Percentiles rank a stretch among this genome's conserved stretches.
phyloP scores from a whole-genome alignment of 2,888 invertebrate genomes.

The Malachius bipustulatus region DNA sequence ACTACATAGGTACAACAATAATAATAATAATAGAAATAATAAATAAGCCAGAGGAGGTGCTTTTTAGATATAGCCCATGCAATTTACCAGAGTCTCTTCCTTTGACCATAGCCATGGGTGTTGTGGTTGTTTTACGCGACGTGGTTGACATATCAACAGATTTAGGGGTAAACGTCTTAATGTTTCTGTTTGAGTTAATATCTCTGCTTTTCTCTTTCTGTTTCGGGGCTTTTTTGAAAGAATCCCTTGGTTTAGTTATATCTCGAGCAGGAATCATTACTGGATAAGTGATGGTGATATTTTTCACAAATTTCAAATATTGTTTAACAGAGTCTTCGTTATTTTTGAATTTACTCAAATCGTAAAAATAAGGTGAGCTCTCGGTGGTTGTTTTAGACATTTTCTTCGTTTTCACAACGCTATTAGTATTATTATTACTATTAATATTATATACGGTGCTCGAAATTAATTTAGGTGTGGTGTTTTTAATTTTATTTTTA shows the following conservation, averaged over 20 bases:
- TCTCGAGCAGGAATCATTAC: constrained; percentile 44
- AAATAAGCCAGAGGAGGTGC: too few species aligned
- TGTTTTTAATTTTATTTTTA: constrained; percentile 25
- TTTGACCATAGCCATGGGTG: background rate
- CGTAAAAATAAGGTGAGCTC: constrained; percentile 30
- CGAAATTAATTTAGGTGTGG: constrained; percentile 15
- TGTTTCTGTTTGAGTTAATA: constrained; percentile 23
- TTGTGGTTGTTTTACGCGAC: background rate
- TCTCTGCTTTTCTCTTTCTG: constrained; percentile 38
- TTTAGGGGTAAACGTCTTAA: background rate
- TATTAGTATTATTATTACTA: too few species aligned
- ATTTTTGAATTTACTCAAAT: constrained; percentile 28
- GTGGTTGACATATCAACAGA: background rate
- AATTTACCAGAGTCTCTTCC: background rate
- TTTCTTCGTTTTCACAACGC: constrained; percentile 21
- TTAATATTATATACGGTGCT: too few species aligned
- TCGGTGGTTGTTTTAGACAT: constrained; percentile 24
- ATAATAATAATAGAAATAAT: too few species aligned
- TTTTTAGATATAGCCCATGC: too few species aligned
- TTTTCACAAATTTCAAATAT: constrained; percentile 34
- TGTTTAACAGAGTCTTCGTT: constrained; percentile 29
- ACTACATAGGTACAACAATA: too few species aligned
- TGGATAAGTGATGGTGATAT: constrained; percentile 51
- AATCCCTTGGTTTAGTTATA: constrained; percentile 29
- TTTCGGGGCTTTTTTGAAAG: constrained; percentile 32